Conservation (phyloP, 2,888 invertebrate species). For the Harpagoxenus sublaevis region DNA sequence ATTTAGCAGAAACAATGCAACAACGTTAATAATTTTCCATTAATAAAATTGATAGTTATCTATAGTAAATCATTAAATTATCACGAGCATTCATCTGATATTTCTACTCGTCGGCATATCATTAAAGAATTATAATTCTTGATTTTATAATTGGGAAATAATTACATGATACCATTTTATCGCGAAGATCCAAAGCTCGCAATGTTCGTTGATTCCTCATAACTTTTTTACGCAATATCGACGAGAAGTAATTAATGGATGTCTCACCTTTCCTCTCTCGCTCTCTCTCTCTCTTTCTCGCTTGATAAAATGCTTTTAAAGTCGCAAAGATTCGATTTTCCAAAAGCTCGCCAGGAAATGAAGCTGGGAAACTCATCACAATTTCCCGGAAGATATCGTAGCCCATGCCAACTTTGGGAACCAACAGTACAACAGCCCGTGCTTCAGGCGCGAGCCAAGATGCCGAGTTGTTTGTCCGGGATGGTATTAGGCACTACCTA, state of each 20-base stretch:
- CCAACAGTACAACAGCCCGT: constrained; percentile 39
- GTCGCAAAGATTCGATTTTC: not conserved
- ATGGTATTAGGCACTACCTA: constrained; percentile 71
- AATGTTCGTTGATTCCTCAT: not conserved
- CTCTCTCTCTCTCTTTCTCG: not conserved
- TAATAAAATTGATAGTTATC: constrained; percentile 37
- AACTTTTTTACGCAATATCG: not conserved
- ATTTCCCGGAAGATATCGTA: constrained; percentile 36
- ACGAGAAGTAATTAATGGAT: constrained; percentile 30
- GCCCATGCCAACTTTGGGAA: constrained; percentile 59
- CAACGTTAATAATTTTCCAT: constrained; percentile 41
- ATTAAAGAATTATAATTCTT: constrained; percentile 29
- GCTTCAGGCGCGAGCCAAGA: constrained; percentile 63
- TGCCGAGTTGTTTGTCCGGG: constrained; percentile 65
- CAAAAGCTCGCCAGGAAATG: not conserved
- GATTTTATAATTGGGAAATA: constrained; percentile 10
- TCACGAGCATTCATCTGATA: not conserved
- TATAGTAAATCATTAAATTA: constrained; percentile 28
- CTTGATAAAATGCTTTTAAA: constrained; percentile 23
- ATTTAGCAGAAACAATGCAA: constrained; percentile 25
- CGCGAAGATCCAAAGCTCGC: not conserved
- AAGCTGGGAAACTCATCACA: constrained; percentile 8
- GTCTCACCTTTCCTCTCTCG: not conserved
- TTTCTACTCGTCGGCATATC: not conserved
- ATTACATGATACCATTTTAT: not conserved